phyloP scores from a whole-genome alignment of 2,888 invertebrate genomes.

The Zonitis immaculata region DNA sequence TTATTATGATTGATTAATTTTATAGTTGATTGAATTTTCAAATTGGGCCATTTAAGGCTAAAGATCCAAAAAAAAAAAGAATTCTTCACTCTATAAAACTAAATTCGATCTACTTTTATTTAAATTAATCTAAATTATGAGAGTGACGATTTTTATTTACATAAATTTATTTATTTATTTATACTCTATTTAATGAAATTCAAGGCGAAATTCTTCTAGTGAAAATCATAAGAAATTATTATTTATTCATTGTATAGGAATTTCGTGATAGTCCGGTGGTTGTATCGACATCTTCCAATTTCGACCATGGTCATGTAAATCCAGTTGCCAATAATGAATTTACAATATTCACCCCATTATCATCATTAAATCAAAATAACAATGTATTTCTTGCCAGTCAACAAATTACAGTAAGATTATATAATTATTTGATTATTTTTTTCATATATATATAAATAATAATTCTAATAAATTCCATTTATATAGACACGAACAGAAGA shows the following conservation, averaged over 20 bases:
- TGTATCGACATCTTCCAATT: conserved; percentile 37
- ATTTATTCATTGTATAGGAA: conserved; percentile 37
- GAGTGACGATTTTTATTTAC: neutral
- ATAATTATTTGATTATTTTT: neutral
- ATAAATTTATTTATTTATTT: neutral
- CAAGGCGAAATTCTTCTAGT: conserved; percentile 12
- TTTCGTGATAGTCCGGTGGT: conserved; percentile 46
- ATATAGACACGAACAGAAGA: conserved; percentile 40
- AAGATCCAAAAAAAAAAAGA: neutral
- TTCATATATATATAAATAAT: conserved; percentile 2
- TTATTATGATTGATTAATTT: too few species aligned
- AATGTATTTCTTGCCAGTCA: conserved; percentile 48
- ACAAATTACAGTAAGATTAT: conserved; percentile 38
- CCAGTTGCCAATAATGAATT: conserved; percentile 47
- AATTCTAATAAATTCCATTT: too few species aligned
- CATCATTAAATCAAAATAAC: conserved; percentile 46
- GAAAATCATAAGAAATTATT: conserved; percentile 4
- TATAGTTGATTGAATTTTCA: neutral
- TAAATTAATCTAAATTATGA: neutral
- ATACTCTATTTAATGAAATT: conserved; percentile 10
- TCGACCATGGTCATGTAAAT: conserved; percentile 47
- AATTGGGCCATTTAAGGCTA: neutral
- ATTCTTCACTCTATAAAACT: too few species aligned
- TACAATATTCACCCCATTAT: conserved; percentile 47
- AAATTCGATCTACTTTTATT: neutral